A percentile compares a stretch with the other conserved stretches of the same genome.
Evolutionary conservation across 2,113 vertebrate genomes (phyloP).

Genomic region (Sula dactylatra): DNA sequence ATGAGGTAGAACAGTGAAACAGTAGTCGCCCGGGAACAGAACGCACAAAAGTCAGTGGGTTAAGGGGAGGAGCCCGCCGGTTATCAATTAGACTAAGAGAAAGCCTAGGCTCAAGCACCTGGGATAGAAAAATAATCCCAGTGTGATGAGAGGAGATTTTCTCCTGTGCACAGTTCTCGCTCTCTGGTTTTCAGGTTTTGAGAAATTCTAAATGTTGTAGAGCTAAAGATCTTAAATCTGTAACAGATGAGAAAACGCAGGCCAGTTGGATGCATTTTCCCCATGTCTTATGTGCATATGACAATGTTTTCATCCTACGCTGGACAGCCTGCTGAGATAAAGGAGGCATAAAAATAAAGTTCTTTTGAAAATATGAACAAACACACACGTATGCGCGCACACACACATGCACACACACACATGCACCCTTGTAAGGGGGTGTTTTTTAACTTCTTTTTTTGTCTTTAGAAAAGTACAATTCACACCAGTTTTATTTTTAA

Average conservation of each 20-base stretch:
- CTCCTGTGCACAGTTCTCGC: neutral
- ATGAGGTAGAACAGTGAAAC: slow-evolving; percentile 62
- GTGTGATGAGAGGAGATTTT: slow-evolving; percentile 4
- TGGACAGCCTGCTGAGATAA: neutral
- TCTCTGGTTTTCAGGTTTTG: neutral
- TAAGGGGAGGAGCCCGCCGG: slow-evolving; percentile 33
- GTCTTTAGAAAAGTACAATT: neutral
- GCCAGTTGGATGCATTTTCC: neutral
- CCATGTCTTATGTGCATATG: neutral
- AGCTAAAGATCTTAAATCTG: neutral
- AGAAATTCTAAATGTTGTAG: neutral
- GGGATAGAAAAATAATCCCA: neutral
- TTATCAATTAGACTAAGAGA: slow-evolving; percentile 57
- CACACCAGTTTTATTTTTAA: slow-evolving; percentile 15
- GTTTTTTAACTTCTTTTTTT: neutral
- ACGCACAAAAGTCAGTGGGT: slow-evolving; percentile 64
- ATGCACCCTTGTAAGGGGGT: neutral
- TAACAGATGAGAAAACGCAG: slow-evolving; percentile 13
- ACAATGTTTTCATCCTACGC: neutral
- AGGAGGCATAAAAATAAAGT: neutral
- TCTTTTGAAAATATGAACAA: neutral
- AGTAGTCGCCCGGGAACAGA: slow-evolving; percentile 45
- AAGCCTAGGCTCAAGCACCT: neutral
- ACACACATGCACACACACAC: neutral
- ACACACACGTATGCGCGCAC: neutral